Evolutionary conservation across 2,797 vertebrate genomes (phyloP).

Genomic region (Chloroceryle inda): DNA sequence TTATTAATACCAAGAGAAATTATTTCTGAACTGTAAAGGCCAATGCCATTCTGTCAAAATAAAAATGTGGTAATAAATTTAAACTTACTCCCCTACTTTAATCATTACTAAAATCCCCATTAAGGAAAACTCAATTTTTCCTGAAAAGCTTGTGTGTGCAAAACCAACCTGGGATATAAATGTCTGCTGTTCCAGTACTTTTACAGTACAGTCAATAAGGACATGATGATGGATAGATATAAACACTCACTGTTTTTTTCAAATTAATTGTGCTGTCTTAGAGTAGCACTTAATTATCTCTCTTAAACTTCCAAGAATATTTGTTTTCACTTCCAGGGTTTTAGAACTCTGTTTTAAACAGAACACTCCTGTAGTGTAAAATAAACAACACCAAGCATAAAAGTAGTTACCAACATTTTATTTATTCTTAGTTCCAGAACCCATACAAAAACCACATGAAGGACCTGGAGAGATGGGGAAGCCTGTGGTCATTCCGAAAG

Average conservation of each 20-base stretch:
- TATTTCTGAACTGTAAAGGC: not conserved
- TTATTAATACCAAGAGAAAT: not conserved
- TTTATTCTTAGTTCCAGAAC: conserved; percentile 85
- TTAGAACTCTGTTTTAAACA: not conserved
- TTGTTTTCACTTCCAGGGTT: not conserved
- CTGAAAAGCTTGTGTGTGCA: not conserved
- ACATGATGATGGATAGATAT: not conserved
- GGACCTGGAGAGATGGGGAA: conserved; percentile 98
- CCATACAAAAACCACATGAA: conserved; percentile 89
- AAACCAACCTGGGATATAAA: not conserved
- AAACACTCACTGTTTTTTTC: not conserved
- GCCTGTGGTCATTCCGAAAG: conserved; percentile 96
- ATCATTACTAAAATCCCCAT: not conserved
- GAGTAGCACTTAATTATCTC: not conserved
- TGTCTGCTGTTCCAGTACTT: not conserved
- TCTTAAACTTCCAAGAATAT: not conserved
- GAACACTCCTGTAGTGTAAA: not conserved
- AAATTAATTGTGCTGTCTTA: not conserved
- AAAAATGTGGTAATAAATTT: not conserved
- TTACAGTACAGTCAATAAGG: not conserved
- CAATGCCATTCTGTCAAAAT: not conserved
- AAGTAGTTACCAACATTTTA: not conserved
- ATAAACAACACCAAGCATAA: not conserved
- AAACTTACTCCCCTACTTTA: not conserved
- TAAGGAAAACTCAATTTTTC: not conserved